These are phyloP conservation scores for Heliothis peltigera DNA, from an alignment of 2,888 invertebrate genomes.

Conservation along the genomic window DNA sequence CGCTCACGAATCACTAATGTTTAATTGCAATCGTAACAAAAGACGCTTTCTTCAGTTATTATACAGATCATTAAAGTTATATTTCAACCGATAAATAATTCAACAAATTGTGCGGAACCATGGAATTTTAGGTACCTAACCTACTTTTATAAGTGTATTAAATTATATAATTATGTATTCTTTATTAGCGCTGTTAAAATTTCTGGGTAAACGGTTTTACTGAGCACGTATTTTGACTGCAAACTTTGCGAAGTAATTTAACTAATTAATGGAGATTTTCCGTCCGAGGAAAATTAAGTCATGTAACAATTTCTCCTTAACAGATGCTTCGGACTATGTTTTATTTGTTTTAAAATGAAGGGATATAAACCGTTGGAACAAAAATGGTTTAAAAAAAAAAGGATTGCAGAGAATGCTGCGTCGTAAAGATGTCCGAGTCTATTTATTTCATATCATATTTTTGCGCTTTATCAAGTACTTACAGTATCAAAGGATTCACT, in stretches of 20 bases:
- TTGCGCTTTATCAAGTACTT: conserved; percentile 2
- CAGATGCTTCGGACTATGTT: not conserved
- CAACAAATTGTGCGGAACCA: conserved; percentile 37
- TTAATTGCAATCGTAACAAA: conserved; percentile 33
- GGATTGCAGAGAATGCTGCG: not conserved
- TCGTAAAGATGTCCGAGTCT: conserved; percentile 5
- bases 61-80: conserved; percentile 39
- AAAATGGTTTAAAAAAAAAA: conserved; percentile 29
- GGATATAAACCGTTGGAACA: too few relatives aligned
- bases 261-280: conserved; percentile 26
- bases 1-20: conserved; percentile 25
- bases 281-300: not conserved
- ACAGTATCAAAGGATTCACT: not conserved
- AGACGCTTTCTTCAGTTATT: conserved; percentile 25
- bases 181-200: conserved; percentile 33
- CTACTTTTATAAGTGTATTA: conserved; percentile 39
- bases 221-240: conserved; percentile 1
- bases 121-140: conserved; percentile 25
- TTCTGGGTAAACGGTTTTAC: conserved; percentile 25
- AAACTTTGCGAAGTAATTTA: conserved; percentile 31
- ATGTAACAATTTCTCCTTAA: not conserved
- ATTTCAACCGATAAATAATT: conserved; percentile 51
- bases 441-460: conserved; percentile 3
- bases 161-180: conserved; percentile 32
- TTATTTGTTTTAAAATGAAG: not conserved